Evolutionary conservation across 2,888 invertebrate genomes (phyloP), one percentile per base, ranked within the genome.

Genomic region (Bursaphelenchus okinawaensis): DNA sequence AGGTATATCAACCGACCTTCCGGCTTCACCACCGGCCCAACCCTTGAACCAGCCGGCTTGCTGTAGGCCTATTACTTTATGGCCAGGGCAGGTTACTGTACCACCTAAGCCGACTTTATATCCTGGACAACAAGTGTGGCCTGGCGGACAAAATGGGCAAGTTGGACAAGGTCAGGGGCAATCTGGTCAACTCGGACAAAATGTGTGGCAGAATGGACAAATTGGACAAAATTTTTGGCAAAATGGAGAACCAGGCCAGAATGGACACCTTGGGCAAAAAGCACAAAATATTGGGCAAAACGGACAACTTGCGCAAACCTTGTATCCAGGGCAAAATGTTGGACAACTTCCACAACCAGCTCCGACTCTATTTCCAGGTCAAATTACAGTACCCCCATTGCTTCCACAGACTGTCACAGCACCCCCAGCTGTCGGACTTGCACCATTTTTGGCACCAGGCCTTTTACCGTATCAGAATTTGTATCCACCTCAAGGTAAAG

Each of bases 81-180:
- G n/a, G 12, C 40, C 40, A n/a, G 40, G 40, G 3, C 40, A 40
- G 40, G 16, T n/a, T 16, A 40, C 40, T 3, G n/a, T n/a, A n/a
- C n/a, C n/a, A n/a, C 40, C 40, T 1, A 12, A n/a, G 40, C 40
- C 40, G 1, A 59, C 60, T 12, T 40, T 59, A 12, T 59, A 59
- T 59, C 60, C 60, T 12, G 52, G 52, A 55, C 60, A 56, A 50
- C 27, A 27, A 20, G 29, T 29, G 3, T 26, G 56, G 12, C 56
- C 56, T 4, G n/a, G 24, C 27, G 19, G 12, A 40, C n/a, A 40
- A 16, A n/a, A n/a, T n/a, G n/a, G n/a, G n/a, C n/a, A n/a, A n/a
- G n/a, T n/a, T n/a, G n/a, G n/a, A n/a, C n/a, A n/a, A n/a, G n/a
- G n/a, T n/a, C 40, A 12, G 40, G 40, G 40, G n/a, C 40, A 40